Conservation (phyloP, 2,888 invertebrate genomes). For the Laspeyria flexula region DNA sequence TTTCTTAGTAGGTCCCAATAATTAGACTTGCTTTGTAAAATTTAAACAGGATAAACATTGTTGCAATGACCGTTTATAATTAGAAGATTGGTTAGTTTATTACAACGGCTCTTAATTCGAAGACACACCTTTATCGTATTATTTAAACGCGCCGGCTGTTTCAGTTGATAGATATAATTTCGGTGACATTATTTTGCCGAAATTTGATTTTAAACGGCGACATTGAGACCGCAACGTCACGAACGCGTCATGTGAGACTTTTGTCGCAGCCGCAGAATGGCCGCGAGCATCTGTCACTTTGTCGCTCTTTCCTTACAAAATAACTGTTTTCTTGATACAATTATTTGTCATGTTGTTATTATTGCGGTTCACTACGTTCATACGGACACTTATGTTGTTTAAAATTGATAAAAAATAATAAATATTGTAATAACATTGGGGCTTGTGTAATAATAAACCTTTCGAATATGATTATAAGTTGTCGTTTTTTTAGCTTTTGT, state of each 20-base stretch:
- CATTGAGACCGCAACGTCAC: constrained; percentile 80
- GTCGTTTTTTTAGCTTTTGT: neutral
- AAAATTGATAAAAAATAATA: constrained; percentile 21
- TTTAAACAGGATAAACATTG: constrained; percentile 20
- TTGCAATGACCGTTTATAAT: constrained; percentile 27
- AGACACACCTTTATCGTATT: constrained; percentile 52
- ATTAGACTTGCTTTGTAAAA: neutral
- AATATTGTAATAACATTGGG: constrained; percentile 9
- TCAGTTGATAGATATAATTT: constrained; percentile 64
- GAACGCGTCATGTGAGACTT: constrained; percentile 70
- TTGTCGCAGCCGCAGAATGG: constrained; percentile 74
- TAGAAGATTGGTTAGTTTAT: constrained; percentile 33
- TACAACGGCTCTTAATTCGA: constrained; percentile 44
- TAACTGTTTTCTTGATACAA: constrained; percentile 76
- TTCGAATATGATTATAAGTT: constrained; percentile 3
- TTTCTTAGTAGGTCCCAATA: no score
- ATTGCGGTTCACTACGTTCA: constrained; percentile 69
- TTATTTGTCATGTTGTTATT: constrained; percentile 74
- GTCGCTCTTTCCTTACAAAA: constrained; percentile 78
- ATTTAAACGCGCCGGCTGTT: constrained; percentile 61
- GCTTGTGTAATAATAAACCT: constrained; percentile 3
- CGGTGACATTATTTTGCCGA: constrained; percentile 61
- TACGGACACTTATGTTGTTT: constrained; percentile 64
- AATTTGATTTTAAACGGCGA: constrained; percentile 81
- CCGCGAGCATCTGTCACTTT: constrained; percentile 84